phyloP scores from a whole-genome alignment of 2,888 invertebrate species.

The Emmelina monodactyla region DNA sequence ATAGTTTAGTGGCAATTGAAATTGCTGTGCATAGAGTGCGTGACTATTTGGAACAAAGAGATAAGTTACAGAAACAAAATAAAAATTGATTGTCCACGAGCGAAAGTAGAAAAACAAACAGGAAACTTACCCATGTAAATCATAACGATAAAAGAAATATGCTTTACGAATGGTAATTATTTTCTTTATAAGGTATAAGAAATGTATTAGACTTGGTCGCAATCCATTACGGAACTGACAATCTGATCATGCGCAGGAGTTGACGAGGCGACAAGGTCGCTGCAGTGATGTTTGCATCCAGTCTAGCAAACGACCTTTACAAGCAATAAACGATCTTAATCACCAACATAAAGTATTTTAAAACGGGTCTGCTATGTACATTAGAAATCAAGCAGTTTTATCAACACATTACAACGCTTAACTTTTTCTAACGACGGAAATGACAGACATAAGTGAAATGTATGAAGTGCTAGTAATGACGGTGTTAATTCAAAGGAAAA shows the following conservation, averaged over 20 bases:
- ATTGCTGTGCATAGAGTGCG: not conserved
- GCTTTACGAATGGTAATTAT: too few species aligned
- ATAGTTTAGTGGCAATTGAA: not conserved
- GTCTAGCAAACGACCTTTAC: conserved; percentile 13
- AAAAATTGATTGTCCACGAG: too few species aligned
- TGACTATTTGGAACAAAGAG: not conserved
- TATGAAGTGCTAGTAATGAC: too few species aligned
- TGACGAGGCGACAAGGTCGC: conserved; percentile 46
- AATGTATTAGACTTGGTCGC: too few species aligned
- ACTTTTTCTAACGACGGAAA: not conserved
- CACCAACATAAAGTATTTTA: conserved; percentile 17
- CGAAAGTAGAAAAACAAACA: too few species aligned
- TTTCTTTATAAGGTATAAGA: too few species aligned
- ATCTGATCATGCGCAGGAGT: conserved; percentile 42
- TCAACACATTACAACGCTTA: not conserved
- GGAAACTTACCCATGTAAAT: conserved; percentile 14
- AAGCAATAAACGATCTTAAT: conserved; percentile 3
- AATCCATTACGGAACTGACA: conserved; percentile 49
- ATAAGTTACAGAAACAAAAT: too few species aligned
- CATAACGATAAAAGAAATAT: too few species aligned
- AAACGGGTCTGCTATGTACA: conserved; percentile 20
- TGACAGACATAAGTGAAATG: not conserved
- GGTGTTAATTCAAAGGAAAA: too few species aligned
- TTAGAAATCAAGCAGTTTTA: not conserved
- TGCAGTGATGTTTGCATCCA: conserved; percentile 26